Percentiles rank a stretch among this genome's conserved stretches.
Conservation (phyloP, 2,888 invertebrate genomes). For the Seladonia tumulorum region DNA sequence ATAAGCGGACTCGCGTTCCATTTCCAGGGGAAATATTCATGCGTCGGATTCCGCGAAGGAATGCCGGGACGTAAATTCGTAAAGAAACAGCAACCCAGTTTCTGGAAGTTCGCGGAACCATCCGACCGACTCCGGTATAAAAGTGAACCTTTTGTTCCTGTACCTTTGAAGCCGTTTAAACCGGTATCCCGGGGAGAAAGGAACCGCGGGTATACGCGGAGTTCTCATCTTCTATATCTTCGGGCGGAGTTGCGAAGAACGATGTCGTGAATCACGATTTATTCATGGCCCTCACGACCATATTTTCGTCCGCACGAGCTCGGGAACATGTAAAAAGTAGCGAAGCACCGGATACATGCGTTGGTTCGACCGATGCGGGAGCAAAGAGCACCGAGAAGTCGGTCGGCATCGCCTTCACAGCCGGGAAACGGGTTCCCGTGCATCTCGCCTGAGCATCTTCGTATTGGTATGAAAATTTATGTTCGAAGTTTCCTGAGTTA, state of each 20-base stretch:
- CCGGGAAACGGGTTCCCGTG: not conserved
- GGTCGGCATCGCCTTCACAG: not conserved
- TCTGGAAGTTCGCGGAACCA: conserved; percentile 31
- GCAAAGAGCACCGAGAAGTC: not conserved
- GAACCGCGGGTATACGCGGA: not conserved
- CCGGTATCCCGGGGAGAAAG: conserved; percentile 10
- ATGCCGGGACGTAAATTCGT: conserved; percentile 18
- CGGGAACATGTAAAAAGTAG: not conserved
- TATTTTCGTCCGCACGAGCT: not conserved
- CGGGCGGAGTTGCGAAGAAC: not conserved
- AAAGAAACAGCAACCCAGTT: conserved; percentile 35
- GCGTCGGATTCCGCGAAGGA: not conserved
- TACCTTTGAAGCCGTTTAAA: conserved; percentile 21
- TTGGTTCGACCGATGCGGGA: not conserved
- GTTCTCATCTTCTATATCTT: not conserved
- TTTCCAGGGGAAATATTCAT: not conserved
- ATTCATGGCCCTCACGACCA: not conserved
- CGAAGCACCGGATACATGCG: not conserved
- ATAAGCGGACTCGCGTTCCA: not conserved
- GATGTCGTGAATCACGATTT: conserved; percentile 10
- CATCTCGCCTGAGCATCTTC: not conserved
- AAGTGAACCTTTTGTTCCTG: conserved; percentile 11
- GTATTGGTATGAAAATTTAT: not conserved
- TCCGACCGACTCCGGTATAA: conserved; percentile 17
- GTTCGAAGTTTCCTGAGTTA: not conserved